These are phyloP conservation scores for Tuta absoluta DNA, from an alignment of 2,888 invertebrate genomes.

Conservation along the genomic window DNA sequence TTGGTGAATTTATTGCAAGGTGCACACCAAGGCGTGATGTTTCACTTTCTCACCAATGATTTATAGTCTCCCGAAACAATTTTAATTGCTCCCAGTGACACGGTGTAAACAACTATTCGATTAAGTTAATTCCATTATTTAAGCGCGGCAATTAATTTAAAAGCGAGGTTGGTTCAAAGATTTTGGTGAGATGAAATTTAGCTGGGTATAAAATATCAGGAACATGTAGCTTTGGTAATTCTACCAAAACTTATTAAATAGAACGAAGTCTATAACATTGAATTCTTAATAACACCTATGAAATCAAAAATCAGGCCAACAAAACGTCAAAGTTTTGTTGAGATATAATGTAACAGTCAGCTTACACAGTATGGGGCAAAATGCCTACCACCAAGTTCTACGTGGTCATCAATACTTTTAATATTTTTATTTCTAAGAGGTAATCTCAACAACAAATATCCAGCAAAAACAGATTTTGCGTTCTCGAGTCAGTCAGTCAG, in stretches of 20 bases:
- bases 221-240: too few relatives aligned
- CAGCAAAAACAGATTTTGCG: conserved; percentile 58
- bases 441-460: conserved; percentile 12
- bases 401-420: too few relatives aligned
- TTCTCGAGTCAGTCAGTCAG: conserved; percentile 68
- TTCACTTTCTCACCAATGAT: conserved; percentile 79
- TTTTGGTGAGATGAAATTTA: conserved; percentile 7
- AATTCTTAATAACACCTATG: too few relatives aligned
- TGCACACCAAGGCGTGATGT: conserved; percentile 75
- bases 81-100: conserved; percentile 80
- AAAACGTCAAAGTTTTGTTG: too few relatives aligned
- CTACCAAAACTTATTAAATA: too few relatives aligned
- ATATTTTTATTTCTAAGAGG: neutral
- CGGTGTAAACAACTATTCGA: conserved; percentile 81
- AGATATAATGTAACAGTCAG: too few relatives aligned
- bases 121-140: conserved; percentile 78
- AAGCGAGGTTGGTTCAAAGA: conserved; percentile 49
- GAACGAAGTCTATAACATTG: too few relatives aligned
- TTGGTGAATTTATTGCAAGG: conserved; percentile 80
- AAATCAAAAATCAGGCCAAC: neutral
- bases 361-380: too few relatives aligned
- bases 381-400: too few relatives aligned
- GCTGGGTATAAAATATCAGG: neutral
- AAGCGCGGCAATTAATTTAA: conserved; percentile 71
- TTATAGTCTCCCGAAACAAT: conserved; percentile 78